A percentile compares a stretch with the other conserved stretches of the same genome.
These are phyloP conservation scores for Hartigia nigra DNA, from an alignment of 2,888 invertebrate genomes.

Conservation along the genomic window DNA sequence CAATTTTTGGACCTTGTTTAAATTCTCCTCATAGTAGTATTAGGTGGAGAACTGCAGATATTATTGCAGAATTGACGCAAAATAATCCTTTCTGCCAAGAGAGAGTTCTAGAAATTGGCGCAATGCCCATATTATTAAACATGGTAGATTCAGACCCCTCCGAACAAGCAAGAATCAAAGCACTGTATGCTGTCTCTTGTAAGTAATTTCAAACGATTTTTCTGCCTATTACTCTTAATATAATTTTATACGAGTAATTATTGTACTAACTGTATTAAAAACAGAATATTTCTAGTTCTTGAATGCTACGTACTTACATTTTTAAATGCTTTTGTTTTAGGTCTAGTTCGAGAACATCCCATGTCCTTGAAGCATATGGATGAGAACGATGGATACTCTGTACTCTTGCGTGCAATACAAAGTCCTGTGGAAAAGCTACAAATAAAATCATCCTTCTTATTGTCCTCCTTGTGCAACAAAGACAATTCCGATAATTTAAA, in stretches of 20 bases:
- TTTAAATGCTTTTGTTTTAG: slow-evolving; percentile 61
- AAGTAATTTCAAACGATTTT: slow-evolving; percentile 55
- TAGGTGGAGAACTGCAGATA: slow-evolving; percentile 73
- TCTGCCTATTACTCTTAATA: background rate
- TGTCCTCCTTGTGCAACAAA: slow-evolving; percentile 70
- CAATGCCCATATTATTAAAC: slow-evolving; percentile 74
- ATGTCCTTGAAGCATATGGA: slow-evolving; percentile 73
- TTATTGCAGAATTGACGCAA: slow-evolving; percentile 84
- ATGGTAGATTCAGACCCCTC: slow-evolving; percentile 70
- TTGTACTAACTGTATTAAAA: background rate
- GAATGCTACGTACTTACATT: background rate
- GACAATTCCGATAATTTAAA: slow-evolving; percentile 50
- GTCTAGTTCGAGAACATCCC: slow-evolving; percentile 74
- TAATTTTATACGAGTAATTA: background rate
- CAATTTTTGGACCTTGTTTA: slow-evolving; percentile 77
- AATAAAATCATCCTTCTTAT: slow-evolving; percentile 80
- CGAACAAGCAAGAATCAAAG: slow-evolving; percentile 73
- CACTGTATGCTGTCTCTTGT: slow-evolving; percentile 85
- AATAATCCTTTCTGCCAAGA: slow-evolving; percentile 88
- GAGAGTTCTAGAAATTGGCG: slow-evolving; percentile 73
- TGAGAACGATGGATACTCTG: slow-evolving; percentile 74
- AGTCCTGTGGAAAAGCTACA: slow-evolving; percentile 71
- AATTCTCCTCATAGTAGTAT: slow-evolving; percentile 73
- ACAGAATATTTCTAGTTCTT: background rate
- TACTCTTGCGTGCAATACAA: slow-evolving; percentile 72